phyloP scores from a whole-genome alignment of 2,797 vertebrate genomes.

The Tokudaia tokunoshimensis region DNA sequence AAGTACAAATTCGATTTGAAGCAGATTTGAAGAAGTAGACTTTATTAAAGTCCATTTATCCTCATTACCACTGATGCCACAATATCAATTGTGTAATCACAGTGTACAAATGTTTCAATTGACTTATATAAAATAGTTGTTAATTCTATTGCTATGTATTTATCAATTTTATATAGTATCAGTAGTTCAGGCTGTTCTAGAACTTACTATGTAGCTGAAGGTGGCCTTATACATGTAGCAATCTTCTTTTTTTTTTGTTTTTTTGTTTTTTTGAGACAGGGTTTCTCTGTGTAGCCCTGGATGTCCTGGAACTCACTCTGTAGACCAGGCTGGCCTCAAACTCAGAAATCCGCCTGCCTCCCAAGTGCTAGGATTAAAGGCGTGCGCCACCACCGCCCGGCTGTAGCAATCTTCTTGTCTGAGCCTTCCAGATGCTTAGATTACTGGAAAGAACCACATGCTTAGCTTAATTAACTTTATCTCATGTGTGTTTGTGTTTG shows the following conservation, averaged over 20 bases:
- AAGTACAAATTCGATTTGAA: not conserved
- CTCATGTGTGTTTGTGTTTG: accelerated
- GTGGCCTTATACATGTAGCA: not conserved
- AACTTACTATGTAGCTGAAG: not conserved
- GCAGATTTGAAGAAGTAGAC: slow-evolving; percentile 31
- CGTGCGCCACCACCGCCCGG: too few species aligned
- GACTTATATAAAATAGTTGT: slow-evolving; percentile 23
- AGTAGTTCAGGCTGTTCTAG: not conserved
- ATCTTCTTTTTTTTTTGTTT: too few species aligned
- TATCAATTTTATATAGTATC: not conserved
- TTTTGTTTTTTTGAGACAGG: too few species aligned
- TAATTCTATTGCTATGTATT: not conserved
- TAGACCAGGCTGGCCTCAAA: too few species aligned
- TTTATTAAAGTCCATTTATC: not conserved
- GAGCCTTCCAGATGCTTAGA: not conserved
- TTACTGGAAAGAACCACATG: not conserved
- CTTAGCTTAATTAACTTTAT: not conserved
- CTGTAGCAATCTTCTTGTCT: not conserved
- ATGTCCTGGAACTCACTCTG: too few species aligned
- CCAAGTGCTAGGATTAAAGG: too few species aligned
- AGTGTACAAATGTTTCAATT: not conserved
- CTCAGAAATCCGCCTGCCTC: too few species aligned
- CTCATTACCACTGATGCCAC: not conserved
- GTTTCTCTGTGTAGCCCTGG: too few species aligned
- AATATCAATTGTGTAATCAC: not conserved